Base-by-base conservation (phyloP, 2,113 vertebrate species). In the Seriola rivoliana region DNA sequence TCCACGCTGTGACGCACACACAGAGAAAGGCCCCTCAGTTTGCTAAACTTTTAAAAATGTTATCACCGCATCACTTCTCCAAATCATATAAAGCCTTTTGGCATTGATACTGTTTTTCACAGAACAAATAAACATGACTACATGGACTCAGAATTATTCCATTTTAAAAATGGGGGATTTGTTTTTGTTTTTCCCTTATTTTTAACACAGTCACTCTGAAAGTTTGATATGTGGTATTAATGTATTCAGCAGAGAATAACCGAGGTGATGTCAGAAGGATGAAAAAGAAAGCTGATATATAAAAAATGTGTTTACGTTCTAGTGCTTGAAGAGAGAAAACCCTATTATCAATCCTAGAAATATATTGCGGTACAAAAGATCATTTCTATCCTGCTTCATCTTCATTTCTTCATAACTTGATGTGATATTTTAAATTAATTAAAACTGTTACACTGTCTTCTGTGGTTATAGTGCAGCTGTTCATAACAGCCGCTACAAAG, bases 21-120 rank as follows among this genome's bases (percentile, higher is more conserved):
- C 7, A 64, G 59, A 81, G 80, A 92, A 92, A 91, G 78, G 59
- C 57, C 68, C 52, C 71, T 82, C 57, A 80, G 86, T 90, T 85
- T 89, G 58, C 55, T 55, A 74, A 46, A 62, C 66, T 85, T 71
- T 59, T 44, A 50, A 77, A 77, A 87, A 81, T 63, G 44, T 84
- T 81, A 75, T 77, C 71, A n/a, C 42, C 8, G 2, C 34, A 60
- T 78, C 80, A 5, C 65, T 86, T 76, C 75, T 75, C 50, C 5
- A 81, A 82, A 86, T 90, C 29, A 36, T 40, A 25, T 34, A 46
- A 71, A 76, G 14, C 32, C 80, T 38, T n/a, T 38, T 70, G 72
- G 60, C 25, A 50, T 79, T 71, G 62, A 32, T 1, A 11, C 11
- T 54, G 50, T 71, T 74, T 73, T 68, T 40, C 42, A 50, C 17